A percentile compares a stretch with the other conserved stretches of the same genome.
These are phyloP conservation scores for Sebastes dallii DNA, from an alignment of 2,797 vertebrate genomes.

Conservation along the genomic window DNA sequence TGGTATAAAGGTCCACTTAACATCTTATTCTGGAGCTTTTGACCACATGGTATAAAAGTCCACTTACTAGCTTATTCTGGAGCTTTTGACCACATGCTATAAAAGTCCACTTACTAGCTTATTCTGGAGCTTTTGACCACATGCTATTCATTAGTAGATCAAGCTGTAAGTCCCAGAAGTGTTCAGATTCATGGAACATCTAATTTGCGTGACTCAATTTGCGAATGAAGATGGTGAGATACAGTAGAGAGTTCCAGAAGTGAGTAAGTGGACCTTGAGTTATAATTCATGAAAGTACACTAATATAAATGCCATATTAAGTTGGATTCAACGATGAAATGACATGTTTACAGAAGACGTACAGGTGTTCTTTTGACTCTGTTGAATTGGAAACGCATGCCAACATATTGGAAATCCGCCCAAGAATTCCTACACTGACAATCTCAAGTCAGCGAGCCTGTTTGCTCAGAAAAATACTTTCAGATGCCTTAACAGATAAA, in stretches of 20 bases:
- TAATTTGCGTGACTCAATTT: not conserved
- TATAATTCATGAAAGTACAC: not conserved
- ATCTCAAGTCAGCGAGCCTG: not conserved
- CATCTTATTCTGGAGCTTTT: too few relatives aligned
- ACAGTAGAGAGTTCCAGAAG: not conserved
- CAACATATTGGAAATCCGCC: not conserved
- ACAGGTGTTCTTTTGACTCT: not conserved
- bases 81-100: too few relatives aligned
- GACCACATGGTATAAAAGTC: too few relatives aligned
- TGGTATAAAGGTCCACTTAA: too few relatives aligned
- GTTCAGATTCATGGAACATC: not conserved
- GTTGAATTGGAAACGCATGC: not conserved
- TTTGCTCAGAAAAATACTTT: not conserved
- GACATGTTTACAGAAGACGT: not conserved
- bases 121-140: too few relatives aligned
- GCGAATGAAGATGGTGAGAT: not conserved
- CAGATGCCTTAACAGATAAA: slow-evolving; percentile 6
- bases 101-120: too few relatives aligned
- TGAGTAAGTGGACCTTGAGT: too few relatives aligned
- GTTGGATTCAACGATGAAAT: not conserved
- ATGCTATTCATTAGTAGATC: not conserved
- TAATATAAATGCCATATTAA: not conserved
- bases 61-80: too few relatives aligned
- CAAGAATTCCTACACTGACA: not conserved
- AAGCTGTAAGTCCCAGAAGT: not conserved